Conservation (phyloP, 2,888 invertebrate genomes). For the Pyrocoelia pectoralis region DNA sequence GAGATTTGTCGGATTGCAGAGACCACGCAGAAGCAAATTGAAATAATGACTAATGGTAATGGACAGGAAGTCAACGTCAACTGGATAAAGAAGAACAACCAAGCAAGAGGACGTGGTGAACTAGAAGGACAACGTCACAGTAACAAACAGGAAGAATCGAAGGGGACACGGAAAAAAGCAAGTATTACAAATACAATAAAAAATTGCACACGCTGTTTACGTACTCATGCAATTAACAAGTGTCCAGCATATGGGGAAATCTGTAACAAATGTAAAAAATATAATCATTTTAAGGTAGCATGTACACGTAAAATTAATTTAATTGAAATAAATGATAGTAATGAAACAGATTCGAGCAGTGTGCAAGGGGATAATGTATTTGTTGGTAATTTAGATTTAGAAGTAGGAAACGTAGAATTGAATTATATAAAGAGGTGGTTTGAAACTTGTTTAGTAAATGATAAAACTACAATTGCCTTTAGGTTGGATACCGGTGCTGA, state of each 20-base stretch:
- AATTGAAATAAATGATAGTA: neutral
- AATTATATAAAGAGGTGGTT: neutral
- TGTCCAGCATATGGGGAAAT: neutral
- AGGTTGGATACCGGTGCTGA: conserved; percentile 6
- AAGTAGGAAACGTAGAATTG: neutral
- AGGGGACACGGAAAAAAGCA: neutral
- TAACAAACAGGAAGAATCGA: neutral
- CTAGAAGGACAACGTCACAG: neutral
- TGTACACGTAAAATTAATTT: neutral
- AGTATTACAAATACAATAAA: neutral
- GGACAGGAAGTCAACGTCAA: neutral
- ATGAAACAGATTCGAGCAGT: neutral
- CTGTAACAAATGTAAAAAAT: neutral
- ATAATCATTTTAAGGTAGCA: neutral
- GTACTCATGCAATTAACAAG: neutral
- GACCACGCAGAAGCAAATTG: neutral
- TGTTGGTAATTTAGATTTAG: neutral
- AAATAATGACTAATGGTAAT: neutral
- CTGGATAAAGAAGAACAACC: neutral
- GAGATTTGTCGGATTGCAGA: neutral
- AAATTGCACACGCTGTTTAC: neutral
- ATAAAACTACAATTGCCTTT: neutral
- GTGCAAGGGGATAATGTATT: neutral
- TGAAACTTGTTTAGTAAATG: neutral
- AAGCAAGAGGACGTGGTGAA: neutral